Base-by-base conservation (phyloP, 2,797 vertebrate genomes). In the Enteromius treurensis region DNA sequence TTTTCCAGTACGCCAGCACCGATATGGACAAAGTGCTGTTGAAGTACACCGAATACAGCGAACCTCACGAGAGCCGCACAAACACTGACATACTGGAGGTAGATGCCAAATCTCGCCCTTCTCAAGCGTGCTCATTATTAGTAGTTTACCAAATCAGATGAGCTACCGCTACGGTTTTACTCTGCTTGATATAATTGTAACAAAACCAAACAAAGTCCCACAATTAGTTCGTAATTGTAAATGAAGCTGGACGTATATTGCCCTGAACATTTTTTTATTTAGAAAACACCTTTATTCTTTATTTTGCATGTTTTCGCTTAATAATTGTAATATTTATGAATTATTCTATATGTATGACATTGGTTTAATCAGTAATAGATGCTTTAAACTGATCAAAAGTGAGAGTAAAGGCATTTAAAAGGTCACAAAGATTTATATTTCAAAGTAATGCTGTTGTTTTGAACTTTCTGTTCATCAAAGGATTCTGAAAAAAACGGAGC, bases 1-100 rank as follows among this genome's bases (percentile, higher is more conserved):
- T 99, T 58, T 99, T 99, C 94, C 97, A 99, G 93, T 99, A 98
- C 0, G 97, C 97, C 91, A 99, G 97, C 95, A 98, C 95, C 0
- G 97, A 99, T 92, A 98, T 99, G 97, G 97, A 99, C 93, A 95
- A 94, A 37, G 97, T 99, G 21, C 95, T 99, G 79, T 95, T 99
- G 34, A 98, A 98, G 45, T 99, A 99, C 93, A 99, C 97, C 0
- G 97, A 99, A 92, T 98, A 98, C 96, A 98, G 96, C 0, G 97
- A 99, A 86, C 97, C 97, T 0, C 97, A 99, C 0, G 97, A 99
- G 95, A 98, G 97, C 88, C 95, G 97, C 71, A 99, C 97, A 91
- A 99, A 99, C 93, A 92, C 93, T 0, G 97, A 99, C 91, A 98
- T 99, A 87, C 91, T 98, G 58, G 94, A 96, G 95, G 95, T 96